Evolutionary conservation across 1,140 invertebrate genomes (phyloP), one percentile per base, ranked within the genome.

Genomic region (Zaprionus lachaisei): DNA sequence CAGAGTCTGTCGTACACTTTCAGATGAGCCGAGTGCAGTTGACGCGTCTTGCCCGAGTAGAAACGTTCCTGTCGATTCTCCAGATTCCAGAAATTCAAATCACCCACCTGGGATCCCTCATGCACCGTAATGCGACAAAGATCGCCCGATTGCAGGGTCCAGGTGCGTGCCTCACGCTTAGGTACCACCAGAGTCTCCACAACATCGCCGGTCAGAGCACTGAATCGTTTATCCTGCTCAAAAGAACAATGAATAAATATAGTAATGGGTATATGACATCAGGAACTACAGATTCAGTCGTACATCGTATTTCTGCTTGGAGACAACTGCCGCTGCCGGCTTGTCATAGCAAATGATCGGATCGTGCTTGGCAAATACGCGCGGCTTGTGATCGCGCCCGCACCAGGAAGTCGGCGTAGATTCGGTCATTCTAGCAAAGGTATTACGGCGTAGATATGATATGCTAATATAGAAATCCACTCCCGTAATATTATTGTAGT

Each of bases 41-140:
- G 94, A 5, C 94, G 83, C 9, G 94, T 94, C 81, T 94, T 94
- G 5, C 93, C 93, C 20, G 93, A 93, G 57, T 94, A 93, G 79
- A 94, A 93, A 26, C 93, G 87, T 61, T 94, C 94, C 26, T 92
- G 84, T 0, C 84, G 82, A 76, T 94, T 93, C 0, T 94, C 83
- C 22, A 93, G 62, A 71, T 94, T 94, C 93, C 94, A 94, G 24
- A 94, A 89, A 65, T 94, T 94, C 3, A 94, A 12, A 76, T 94
- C 93, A 14, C 93, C 94, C 47, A 94, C 94, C 71, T 93, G 93
- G 0, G 93, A 78, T 15, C 93, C 93, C 73, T 93, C 93, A 31
- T 86, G 79, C 2, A 93, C 77, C 0, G 92, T 93, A 4, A 93
- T 80, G 11, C 93, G 86, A 62, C 93, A 93, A 0, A 93, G 79